Base-by-base conservation (phyloP, 1,140 invertebrate genomes). In the Drosophila prosaltans region DNA sequence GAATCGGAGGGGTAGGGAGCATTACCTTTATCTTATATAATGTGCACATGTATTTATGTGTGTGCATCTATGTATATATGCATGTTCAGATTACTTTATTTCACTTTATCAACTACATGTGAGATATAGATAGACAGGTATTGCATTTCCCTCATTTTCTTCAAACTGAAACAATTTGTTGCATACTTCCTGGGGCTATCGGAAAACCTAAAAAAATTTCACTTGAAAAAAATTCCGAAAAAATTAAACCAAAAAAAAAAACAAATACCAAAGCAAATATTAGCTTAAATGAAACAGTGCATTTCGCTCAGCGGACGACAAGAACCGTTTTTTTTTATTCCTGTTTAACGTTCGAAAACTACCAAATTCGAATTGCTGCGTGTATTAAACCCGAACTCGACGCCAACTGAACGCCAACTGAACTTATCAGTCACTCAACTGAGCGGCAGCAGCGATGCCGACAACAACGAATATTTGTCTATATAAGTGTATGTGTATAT, bases 391-490 rank as follows among this genome's bases (percentile, higher is more conserved):
- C 83, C 80, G 84, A 83, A 74, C 83, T 74, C 80, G 84, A 74
- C 80, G 84, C 84, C 80, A 83, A 81, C 70, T 77, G 81, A 88
- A 89, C 84, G 84, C 76, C 83, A 80, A 88, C 83, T 88, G 77
- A 86, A 88, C 84, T 89, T 88, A 88, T 89, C 83, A 88, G 70
- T 83, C 80, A 88, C 71, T 78, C 71, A 82, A 81, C 81, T 72
- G 67, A 83, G 69, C 80, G 55, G 68, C 78, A 58, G 40, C 64
- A 48, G 45, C 45, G 24, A 51, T 26, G 61, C 64, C 28, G 59
- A 69, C 74, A 43, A 65, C 74, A 74, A 64, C 57, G 48, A 64
- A 68, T 41, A 16, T 41, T 30, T 61, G 51, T 21, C 3, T 21
- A 63, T 7, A 45, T 51, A 36, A 36, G 32, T 36, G 40, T 55